Percentiles rank a stretch among this genome's conserved stretches.
phyloP scores from a whole-genome alignment of 1,140 invertebrate genomes.

The Hyles euphorbiae region DNA sequence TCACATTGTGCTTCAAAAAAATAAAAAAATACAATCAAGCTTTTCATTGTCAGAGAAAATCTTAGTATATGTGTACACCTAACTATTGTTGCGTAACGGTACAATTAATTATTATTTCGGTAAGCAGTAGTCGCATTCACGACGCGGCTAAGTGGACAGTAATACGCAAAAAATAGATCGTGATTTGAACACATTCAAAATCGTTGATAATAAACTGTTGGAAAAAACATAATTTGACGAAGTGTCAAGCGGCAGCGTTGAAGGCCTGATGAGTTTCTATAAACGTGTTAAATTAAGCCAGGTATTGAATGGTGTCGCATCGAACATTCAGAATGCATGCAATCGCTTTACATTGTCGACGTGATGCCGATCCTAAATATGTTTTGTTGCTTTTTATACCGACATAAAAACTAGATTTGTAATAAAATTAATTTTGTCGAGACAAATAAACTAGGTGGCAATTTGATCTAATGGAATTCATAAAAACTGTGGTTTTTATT shows the following conservation, averaged over 20 bases:
- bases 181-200: constrained; percentile 49
- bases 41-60: constrained; percentile 25
- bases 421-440: no score
- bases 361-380: no score
- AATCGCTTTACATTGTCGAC: no score
- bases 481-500: no score
- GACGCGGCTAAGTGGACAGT: constrained; percentile 43
- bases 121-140: constrained; percentile 62
- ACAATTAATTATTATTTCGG: constrained; percentile 65
- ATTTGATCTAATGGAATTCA: no score
- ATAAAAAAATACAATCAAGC: constrained; percentile 53
- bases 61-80: background rate
- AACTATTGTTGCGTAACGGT: constrained; percentile 44
- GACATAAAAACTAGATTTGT: no score
- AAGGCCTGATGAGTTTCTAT: constrained; percentile 16
- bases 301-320: no score
- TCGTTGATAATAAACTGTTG: constrained; percentile 29
- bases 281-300: background rate
- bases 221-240: constrained; percentile 34
- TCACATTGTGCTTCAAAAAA: constrained; percentile 34
- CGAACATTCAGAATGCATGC: no score
- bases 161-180: constrained; percentile 56
- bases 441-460: no score
- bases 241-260: constrained; percentile 26
- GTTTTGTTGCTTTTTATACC: no score